Conservation (phyloP, 2,113 vertebrate species). For the Pyxicephalus adspersus region DNA sequence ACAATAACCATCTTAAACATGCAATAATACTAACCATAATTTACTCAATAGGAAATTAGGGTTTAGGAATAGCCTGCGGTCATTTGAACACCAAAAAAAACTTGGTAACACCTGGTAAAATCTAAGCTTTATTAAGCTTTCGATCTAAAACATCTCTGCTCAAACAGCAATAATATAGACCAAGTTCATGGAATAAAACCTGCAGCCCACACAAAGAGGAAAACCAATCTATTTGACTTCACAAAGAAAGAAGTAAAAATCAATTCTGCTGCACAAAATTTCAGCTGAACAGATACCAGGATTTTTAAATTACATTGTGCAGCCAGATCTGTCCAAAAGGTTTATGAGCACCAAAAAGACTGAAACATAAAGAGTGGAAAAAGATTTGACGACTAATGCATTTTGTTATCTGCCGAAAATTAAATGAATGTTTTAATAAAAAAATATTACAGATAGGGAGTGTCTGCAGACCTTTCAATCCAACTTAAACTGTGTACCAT, state of each 20-base stretch:
- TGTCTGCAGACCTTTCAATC: conserved; percentile 14
- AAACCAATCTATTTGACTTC: background rate
- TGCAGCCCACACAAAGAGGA: conserved; percentile 7
- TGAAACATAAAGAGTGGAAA: background rate
- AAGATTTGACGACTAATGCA: background rate
- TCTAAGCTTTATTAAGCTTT: background rate
- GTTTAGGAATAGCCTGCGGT: too few species aligned
- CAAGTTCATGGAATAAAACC: conserved; percentile 13
- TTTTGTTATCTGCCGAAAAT: conserved; percentile 23
- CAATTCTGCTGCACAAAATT: conserved; percentile 18
- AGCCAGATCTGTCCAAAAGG: background rate
- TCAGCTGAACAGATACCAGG: conserved; percentile 12
- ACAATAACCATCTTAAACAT: too few species aligned
- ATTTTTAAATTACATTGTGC: conserved; percentile 35
- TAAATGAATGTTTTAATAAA: conserved; percentile 33
- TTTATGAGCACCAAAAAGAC: background rate
- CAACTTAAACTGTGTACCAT: background rate
- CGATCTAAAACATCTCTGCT: conserved; percentile 21
- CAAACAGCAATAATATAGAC: background rate
- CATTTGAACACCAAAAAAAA: too few species aligned
- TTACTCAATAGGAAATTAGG: too few species aligned
- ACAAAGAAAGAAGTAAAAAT: background rate
- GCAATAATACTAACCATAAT: too few species aligned
- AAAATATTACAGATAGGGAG: background rate
- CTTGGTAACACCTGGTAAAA: background rate